A percentile compares a stretch with the other conserved stretches of the same genome.
Conservation (phyloP, 2,888 invertebrate genomes). For the Cristatella mucedo region DNA sequence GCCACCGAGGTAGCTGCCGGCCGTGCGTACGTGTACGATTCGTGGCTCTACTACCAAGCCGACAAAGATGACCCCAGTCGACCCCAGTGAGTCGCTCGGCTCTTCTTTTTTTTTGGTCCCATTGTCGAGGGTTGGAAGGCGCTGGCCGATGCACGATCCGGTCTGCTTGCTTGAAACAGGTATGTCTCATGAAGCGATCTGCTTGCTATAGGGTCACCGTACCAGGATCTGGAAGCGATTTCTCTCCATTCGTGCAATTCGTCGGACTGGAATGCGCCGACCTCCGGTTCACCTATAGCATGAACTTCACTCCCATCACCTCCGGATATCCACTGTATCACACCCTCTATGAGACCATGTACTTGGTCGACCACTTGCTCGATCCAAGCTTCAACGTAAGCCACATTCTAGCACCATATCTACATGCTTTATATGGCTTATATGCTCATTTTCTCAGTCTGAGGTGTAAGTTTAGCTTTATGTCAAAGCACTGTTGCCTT, state of each 20-base stretch:
- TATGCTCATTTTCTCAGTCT: too few species aligned
- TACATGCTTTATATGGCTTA: too few species aligned
- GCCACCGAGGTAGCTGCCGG: slow-evolving; percentile 18
- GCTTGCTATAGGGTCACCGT: slow-evolving; percentile 17
- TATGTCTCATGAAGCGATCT: too few species aligned
- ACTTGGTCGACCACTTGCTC: slow-evolving; percentile 26
- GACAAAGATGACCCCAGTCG: slow-evolving; percentile 11
- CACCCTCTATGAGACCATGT: slow-evolving; percentile 38
- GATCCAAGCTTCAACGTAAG: slow-evolving; percentile 32
- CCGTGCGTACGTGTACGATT: slow-evolving; percentile 26
- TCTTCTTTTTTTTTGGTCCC: too few species aligned
- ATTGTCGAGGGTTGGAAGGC: too few species aligned
- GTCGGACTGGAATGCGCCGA: slow-evolving; percentile 41
- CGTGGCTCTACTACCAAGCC: slow-evolving; percentile 21
- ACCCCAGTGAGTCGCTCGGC: slow-evolving; percentile 9
- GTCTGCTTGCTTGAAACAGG: too few species aligned
- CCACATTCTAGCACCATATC: too few species aligned
- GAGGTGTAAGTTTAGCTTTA: too few species aligned
- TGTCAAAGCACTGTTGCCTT: too few species aligned
- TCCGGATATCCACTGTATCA: slow-evolving; percentile 38
- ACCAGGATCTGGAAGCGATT: slow-evolving; percentile 41
- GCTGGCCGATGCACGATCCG: too few species aligned
- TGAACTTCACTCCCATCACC: too few species aligned
- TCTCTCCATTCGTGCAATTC: slow-evolving; percentile 37
- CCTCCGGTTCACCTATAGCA: slow-evolving; percentile 31